Base-by-base conservation (phyloP, 2,888 invertebrate species). In the Apodemia mormo region DNA sequence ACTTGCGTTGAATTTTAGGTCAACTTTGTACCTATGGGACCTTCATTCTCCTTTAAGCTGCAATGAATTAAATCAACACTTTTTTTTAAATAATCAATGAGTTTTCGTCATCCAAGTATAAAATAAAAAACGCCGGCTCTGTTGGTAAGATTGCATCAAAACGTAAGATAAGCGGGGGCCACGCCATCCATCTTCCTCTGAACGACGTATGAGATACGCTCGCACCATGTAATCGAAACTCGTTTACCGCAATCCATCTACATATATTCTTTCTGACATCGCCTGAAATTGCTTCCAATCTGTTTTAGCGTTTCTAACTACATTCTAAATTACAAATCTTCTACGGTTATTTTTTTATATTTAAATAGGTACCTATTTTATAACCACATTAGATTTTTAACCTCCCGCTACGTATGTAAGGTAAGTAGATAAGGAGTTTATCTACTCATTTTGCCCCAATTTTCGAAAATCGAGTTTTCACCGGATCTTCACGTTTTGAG, bases 181-280 rank as follows among this genome's bases (percentile, higher is more conserved):
- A 33, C 7, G 37, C 61, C 61, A 61, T 61, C 61, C 61, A 61
- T 61, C 61, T 61, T 61, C 61, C 61, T 61, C 61, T 33, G 61
- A 61, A 61, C 61, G 61, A 61, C 61, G 71, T 75, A 71, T 72
- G 71, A 72, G 74, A 72, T 73, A 73, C 69, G 71, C 40, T 56
- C 22, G 40, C 29, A 61, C n/a, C 58, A 43, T 58, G 61, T 80
- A 78, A 80, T 80, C 76, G 76, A 76, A 77, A 77, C 76, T 78
- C 78, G 78, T 76, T 80, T 76, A 76, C 76, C 68, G 72, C 74
- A 74, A 78, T 79, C 78, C 73, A 75, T 75, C 74, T 74, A 71
- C 73, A 72, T 72, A 72, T 72, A 72, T 75, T 69, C 69, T 52
- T 69, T 64, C 68, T 71, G 68, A 67, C 69, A 70, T 71, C 56